These are phyloP conservation scores for Dissostichus mawsoni DNA, from an alignment of 2,113 vertebrate species.

Conservation along the genomic window DNA sequence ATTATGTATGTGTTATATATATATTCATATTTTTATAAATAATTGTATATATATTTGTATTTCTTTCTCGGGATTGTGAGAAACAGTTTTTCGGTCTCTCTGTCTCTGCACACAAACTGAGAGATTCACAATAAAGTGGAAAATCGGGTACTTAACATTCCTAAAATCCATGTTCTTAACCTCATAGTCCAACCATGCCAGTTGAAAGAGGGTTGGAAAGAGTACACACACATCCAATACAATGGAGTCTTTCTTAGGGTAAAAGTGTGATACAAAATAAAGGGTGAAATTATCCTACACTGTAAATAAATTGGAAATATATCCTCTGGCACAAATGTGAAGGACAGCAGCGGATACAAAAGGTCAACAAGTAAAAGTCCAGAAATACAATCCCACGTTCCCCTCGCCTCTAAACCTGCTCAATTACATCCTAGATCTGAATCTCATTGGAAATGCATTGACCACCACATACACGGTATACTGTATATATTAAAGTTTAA, in stretches of 20 bases:
- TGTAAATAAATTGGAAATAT: background rate
- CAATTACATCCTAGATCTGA: constrained; percentile 22
- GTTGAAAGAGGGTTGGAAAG: no score
- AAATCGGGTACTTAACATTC: no score
- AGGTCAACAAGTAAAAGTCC: constrained; percentile 17
- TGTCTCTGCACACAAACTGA: no score
- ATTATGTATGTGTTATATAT: no score
- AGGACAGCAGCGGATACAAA: constrained; percentile 11
- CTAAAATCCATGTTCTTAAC: no score
- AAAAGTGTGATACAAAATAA: background rate
- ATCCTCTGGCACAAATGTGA: constrained; percentile 9
- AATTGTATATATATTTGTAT: no score
- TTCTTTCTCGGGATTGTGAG: no score
- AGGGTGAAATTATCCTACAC: background rate
- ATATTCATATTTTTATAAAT: no score
- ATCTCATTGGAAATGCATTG: constrained; percentile 41
- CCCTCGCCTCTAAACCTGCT: constrained; percentile 9
- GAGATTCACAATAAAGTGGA: no score
- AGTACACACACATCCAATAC: background rate
- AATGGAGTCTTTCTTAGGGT: background rate
- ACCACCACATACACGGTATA: constrained; percentile 13
- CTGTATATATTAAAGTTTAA: constrained; percentile 65
- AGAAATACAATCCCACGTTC: constrained; percentile 3
- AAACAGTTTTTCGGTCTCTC: no score
- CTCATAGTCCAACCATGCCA: no score